Evolutionary conservation across 2,113 vertebrate species (phyloP), one percentile per base, ranked within the genome.

Genomic region (Centropus unirufus): DNA sequence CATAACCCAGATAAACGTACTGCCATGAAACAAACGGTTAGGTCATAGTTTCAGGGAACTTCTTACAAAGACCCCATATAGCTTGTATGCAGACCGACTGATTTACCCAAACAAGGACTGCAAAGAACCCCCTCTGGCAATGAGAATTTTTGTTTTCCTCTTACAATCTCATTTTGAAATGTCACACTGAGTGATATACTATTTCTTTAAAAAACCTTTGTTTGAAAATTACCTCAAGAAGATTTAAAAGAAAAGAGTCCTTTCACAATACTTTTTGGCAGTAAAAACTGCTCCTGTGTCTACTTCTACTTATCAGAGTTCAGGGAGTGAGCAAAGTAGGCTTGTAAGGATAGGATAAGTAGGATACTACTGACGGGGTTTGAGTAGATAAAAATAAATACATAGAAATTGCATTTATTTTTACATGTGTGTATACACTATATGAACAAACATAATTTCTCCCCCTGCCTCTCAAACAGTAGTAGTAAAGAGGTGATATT

Each of bases 271-370:
- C 14, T 26, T 92, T 44, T 79, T 92, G 84, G 90, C 52, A 82
- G 44, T 47, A 42, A 14, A 55, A 84, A 6, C n/a, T 59, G 54
- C 21, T 70, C 8, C 5, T 52, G 36, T 77, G 74, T 64, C 61
- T 84, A 30, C 30, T 87, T 77, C 82, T 82, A 59, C 78, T 90
- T 92, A 82, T 82, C 61, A 91, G 69, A 90, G 84, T 49, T 86
- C 36, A 83, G 52, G 27, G 46, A 85, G 20, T 24, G 34, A 88
- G 30, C 68, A 39, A 76, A 83, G 42, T 29, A 69, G 57, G 11
- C 30, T 76, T 63, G 42, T 57, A 78, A 54, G n/a, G 46, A 84
- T 36, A 36, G 36, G 36, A 36, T 36, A 36, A 36, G 36, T 73
- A 73, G 32, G 36, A 44, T 20, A 80, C 8, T 52, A 36, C 10